These are phyloP conservation scores for Forbesichthys papilliferus DNA, from an alignment of 2,113 vertebrate species.

Conservation along the genomic window DNA sequence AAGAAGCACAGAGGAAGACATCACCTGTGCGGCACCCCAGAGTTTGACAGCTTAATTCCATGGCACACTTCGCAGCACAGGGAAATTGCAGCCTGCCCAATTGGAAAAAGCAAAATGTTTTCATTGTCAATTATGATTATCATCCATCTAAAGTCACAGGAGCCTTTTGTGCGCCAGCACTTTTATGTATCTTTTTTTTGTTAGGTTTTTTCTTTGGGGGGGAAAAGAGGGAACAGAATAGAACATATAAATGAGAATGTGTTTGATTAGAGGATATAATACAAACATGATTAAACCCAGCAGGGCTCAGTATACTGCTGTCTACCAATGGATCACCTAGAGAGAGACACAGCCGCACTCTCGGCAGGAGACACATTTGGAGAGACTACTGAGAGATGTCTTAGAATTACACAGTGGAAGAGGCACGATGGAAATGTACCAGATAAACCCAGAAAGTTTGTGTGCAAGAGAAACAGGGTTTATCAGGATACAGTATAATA, in stretches of 20 bases:
- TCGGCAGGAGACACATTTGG: slow-evolving; percentile 60
- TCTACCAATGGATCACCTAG: slow-evolving; percentile 72
- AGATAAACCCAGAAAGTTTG: slow-evolving; percentile 44
- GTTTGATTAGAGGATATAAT: slow-evolving; percentile 73
- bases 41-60: slow-evolving; percentile 69
- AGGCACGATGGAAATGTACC: slow-evolving; percentile 53
- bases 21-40: slow-evolving; percentile 40
- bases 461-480: too few relatives aligned
- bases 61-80: slow-evolving; percentile 50
- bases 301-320: slow-evolving; percentile 59
- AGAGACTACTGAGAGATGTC: slow-evolving; percentile 47
- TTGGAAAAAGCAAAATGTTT: slow-evolving; percentile 60
- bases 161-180: slow-evolving; percentile 58
- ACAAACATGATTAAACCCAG: slow-evolving; percentile 73
- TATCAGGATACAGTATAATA: too few relatives aligned
- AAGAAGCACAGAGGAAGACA: slow-evolving; percentile 52
- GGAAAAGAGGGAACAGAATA: slow-evolving; percentile 45
- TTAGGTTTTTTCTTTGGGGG: neutral
- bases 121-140: slow-evolving; percentile 68
- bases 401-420: slow-evolving; percentile 60
- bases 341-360: slow-evolving; percentile 59
- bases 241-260: slow-evolving; percentile 60
- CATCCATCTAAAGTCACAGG: slow-evolving; percentile 62
- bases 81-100: slow-evolving; percentile 56
- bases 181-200: slow-evolving; percentile 47